Evolutionary conservation across 2,888 invertebrate species (phyloP).

Genomic region (Andrena bicolor): DNA sequence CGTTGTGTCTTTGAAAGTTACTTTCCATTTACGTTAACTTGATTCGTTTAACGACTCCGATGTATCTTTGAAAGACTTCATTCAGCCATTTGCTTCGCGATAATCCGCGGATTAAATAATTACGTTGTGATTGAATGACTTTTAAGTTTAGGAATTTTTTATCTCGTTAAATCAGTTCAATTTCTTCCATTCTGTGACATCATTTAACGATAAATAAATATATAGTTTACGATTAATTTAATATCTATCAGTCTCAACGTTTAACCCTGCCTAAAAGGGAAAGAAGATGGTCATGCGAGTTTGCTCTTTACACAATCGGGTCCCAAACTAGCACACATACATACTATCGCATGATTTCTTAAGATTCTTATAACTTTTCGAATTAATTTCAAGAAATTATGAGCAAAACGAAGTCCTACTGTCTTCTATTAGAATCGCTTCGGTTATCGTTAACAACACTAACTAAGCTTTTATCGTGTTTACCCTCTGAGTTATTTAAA

Average conservation of each 20-base stretch:
- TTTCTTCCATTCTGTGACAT: constrained; percentile 24
- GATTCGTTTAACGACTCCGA: neutral
- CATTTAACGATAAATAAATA: constrained; percentile 71
- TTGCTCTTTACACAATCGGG: constrained; percentile 77
- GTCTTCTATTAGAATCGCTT: constrained; percentile 48
- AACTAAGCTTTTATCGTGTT: constrained; percentile 9
- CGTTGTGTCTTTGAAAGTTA: too few species aligned
- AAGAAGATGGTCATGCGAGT: constrained; percentile 80
- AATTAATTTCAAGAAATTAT: constrained; percentile 43
- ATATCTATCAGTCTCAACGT: constrained; percentile 82
- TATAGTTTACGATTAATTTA: constrained; percentile 78
- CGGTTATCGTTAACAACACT: neutral
- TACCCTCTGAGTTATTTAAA: neutral
- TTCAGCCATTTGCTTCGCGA: neutral
- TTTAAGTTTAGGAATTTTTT: neutral
- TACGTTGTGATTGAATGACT: neutral
- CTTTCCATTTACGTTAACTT: too few species aligned
- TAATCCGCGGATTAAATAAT: constrained; percentile 31
- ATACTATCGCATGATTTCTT: constrained; percentile 34
- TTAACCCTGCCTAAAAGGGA: constrained; percentile 82
- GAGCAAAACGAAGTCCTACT: constrained; percentile 54
- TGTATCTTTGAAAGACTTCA: neutral
- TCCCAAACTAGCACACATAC: constrained; percentile 66
- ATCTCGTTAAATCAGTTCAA: constrained; percentile 14
- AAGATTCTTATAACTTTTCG: neutral